Evolutionary conservation across 2,797 vertebrate species (phyloP).

Genomic region (Heteromormyrus szaboi): DNA sequence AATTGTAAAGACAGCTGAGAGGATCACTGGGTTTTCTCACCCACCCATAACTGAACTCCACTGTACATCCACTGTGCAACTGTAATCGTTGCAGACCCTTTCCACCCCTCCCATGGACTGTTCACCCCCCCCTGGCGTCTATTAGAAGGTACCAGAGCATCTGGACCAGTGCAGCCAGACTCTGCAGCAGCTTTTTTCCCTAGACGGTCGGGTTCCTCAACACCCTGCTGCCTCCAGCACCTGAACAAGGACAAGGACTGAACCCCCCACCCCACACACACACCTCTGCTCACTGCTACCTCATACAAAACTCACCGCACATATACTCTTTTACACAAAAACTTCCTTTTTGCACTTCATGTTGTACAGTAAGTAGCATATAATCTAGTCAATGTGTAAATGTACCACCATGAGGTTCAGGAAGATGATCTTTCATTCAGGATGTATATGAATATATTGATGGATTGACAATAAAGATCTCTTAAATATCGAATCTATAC

Average conservation of each 20-base stretch:
- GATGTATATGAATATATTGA: background rate
- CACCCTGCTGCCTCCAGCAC: background rate
- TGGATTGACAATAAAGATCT: too few relatives aligned
- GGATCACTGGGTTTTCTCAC: background rate
- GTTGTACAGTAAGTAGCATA: background rate
- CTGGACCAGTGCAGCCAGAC: background rate
- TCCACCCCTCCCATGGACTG: background rate
- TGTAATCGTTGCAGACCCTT: background rate
- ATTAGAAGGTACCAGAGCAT: background rate
- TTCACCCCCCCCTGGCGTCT: background rate
- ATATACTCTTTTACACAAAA: background rate
- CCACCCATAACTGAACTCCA: background rate
- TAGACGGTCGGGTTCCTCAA: background rate
- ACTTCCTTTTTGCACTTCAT: background rate
- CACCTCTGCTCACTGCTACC: background rate
- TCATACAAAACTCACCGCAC: background rate
- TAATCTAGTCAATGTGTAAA: background rate
- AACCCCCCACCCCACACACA: background rate
- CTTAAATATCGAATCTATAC: too few relatives aligned
- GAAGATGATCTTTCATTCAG: background rate
- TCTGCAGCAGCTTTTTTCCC: background rate
- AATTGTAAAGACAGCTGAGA: background rate
- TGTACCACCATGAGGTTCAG: background rate
- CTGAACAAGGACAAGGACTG: background rate
- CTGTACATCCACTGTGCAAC: background rate